These are phyloP conservation scores for Caenorhabditis sulstoni DNA, from an alignment of 2,888 invertebrate genomes.

Conservation along the genomic window DNA sequence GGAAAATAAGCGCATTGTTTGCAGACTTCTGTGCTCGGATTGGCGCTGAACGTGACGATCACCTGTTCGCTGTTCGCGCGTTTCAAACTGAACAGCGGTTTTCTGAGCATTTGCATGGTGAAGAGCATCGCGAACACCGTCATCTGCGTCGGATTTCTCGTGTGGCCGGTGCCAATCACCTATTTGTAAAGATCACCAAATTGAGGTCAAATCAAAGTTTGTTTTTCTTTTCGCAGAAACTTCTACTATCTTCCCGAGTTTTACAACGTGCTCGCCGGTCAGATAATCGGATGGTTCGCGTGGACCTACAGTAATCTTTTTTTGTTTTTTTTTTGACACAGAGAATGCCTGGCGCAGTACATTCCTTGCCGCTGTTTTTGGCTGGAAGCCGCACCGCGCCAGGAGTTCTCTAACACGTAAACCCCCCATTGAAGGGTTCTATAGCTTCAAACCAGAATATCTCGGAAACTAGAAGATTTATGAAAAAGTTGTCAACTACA, in stretches of 20 bases:
- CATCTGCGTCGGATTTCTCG: constrained; percentile 33
- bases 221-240: constrained; percentile 8
- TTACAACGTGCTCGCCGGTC: constrained; percentile 44
- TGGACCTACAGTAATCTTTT: constrained; percentile 50
- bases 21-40: constrained; percentile 32
- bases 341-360: background rate
- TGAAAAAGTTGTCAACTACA: too few relatives aligned
- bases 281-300: constrained; percentile 51
- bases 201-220: background rate
- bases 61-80: constrained; percentile 20
- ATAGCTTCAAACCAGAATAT: too few relatives aligned
- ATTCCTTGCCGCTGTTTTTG: too few relatives aligned
- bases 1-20: constrained; percentile 1
- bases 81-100: constrained; percentile 38
- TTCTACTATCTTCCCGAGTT: constrained; percentile 38
- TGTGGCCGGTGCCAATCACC: constrained; percentile 50
- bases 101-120: constrained; percentile 45
- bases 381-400: too few relatives aligned
- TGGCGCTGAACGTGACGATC: constrained; percentile 23
- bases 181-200: constrained; percentile 4
- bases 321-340: background rate
- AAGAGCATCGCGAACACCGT: constrained; percentile 50
- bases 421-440: too few relatives aligned
- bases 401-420: too few relatives aligned
- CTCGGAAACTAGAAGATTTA: too few relatives aligned